These are phyloP conservation scores for Emys orbicularis DNA, from an alignment of 2,797 vertebrate genomes.

Conservation along the genomic window DNA sequence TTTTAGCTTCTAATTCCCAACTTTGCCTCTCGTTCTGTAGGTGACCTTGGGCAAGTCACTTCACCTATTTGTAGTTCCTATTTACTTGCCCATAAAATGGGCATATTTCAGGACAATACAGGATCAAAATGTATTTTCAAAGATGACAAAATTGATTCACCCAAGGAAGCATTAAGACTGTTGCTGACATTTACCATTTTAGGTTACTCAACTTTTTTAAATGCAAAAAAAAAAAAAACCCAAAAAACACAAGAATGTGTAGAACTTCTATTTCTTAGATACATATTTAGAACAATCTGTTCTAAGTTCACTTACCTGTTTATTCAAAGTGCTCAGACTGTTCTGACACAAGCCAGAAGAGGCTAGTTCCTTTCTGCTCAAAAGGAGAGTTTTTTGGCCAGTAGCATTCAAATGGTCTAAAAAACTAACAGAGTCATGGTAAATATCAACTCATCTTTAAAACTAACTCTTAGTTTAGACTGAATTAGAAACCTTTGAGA, in stretches of 20 bases:
- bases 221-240: background rate
- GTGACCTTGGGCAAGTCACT: constrained; percentile 47
- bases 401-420: constrained; percentile 80
- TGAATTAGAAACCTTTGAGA: constrained; percentile 33
- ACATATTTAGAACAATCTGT: constrained; percentile 41
- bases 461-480: background rate
- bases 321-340: constrained; percentile 82
- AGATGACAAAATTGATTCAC: constrained; percentile 1
- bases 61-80: background rate
- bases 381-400: constrained; percentile 80
- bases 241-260: background rate
- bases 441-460: background rate
- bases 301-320: constrained; percentile 83
- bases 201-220: constrained; percentile 23
- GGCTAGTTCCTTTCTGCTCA: constrained; percentile 71
- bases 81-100: background rate
- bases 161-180: constrained; percentile 15
- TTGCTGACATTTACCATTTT: background rate
- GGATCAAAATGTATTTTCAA: constrained; percentile 59
- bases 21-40: constrained; percentile 32
- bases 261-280: constrained; percentile 39
- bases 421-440: constrained; percentile 79
- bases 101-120: background rate
- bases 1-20: background rate
- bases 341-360: constrained; percentile 80